Percentiles rank a stretch among this genome's conserved stretches.
Evolutionary conservation across 2,113 vertebrate genomes (phyloP).

Genomic region (Apaloderma vittatum): DNA sequence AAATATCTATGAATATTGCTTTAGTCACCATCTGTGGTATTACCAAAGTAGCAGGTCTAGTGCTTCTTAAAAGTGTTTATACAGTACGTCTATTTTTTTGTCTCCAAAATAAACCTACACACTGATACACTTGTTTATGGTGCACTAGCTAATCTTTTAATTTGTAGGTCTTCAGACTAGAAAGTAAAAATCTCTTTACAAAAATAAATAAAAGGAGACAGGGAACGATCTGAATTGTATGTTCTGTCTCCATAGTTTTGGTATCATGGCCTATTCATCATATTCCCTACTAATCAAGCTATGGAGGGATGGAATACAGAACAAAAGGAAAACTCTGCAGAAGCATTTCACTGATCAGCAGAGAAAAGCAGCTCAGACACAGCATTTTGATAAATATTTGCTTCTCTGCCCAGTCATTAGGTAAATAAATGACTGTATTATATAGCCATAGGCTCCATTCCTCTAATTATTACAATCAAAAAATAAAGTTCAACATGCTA

Average conservation of each 20-base stretch:
- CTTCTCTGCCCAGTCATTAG: not conserved
- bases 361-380: not conserved
- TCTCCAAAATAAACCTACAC: not conserved
- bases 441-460: not conserved
- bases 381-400: not conserved
- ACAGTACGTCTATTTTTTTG: not conserved
- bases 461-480: not conserved
- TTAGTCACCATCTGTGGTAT: rapidly evolving
- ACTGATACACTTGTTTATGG: not conserved
- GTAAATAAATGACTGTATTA: not conserved
- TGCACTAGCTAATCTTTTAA: not conserved
- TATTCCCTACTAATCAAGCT: not conserved
- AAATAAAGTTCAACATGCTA: not conserved
- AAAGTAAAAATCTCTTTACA: not conserved
- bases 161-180: not conserved
- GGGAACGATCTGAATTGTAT: not conserved
- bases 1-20: not conserved
- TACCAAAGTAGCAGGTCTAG: not conserved
- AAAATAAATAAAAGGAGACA: not conserved
- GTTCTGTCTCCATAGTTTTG: not conserved
- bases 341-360: not conserved
- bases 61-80: not conserved
- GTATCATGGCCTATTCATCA: not conserved
- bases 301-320: not conserved
- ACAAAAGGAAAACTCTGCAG: not conserved